Base-by-base conservation (phyloP, 2,888 invertebrate species). In the Acronicta alni region DNA sequence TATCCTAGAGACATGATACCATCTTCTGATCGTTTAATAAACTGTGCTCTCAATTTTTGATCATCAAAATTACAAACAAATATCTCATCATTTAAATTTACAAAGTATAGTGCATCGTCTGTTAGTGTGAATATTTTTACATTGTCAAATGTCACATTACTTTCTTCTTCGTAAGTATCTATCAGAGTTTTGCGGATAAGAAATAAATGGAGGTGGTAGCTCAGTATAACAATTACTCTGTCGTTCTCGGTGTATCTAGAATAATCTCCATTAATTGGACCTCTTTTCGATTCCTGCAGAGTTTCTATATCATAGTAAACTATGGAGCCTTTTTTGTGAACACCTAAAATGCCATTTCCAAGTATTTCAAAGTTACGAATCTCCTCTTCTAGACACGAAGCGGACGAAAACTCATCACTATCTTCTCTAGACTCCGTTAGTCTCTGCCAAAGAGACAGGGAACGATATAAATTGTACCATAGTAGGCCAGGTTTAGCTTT, bases 391-490 rank as follows among this genome's bases (percentile, higher is more conserved):
- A 55, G 18, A 0, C 78, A 54, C 0, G 87, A 82, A 0, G 89
- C 89, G 2, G 83, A 72, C 0, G 90, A 85, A 30, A 92, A 91
- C 58, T 92, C 92, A 7, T 91, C 89, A 1, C 59, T 69, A 0
- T 63, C 52, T 48, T 91, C 91, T 3, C 56, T 67, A 1, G 91
- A 86, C 0, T 62, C 14, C 0, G 52, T 7, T 5, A 93, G 42
- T 35, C 78, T 79, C 0, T 85, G 72, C 93, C 93, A 93, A 0
- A 91, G 75, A 0, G 82, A 58, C 0, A 93, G 52, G 0, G 90
- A 89, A 5, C 86, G 83, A 57, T 92, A 93, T 4, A 93, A 68
- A 59, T 89, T 73, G 47, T 75, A 87, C 89, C 89, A 92, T 0
- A 64, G 47, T 0, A 88, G 37, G 0, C 82, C 80, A 0, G 71